These are phyloP conservation scores for Chondrilla cf. caribensis DNA, from an alignment of 37 sponge, comb jelly and placozoan genomes.

Conservation along the genomic window DNA sequence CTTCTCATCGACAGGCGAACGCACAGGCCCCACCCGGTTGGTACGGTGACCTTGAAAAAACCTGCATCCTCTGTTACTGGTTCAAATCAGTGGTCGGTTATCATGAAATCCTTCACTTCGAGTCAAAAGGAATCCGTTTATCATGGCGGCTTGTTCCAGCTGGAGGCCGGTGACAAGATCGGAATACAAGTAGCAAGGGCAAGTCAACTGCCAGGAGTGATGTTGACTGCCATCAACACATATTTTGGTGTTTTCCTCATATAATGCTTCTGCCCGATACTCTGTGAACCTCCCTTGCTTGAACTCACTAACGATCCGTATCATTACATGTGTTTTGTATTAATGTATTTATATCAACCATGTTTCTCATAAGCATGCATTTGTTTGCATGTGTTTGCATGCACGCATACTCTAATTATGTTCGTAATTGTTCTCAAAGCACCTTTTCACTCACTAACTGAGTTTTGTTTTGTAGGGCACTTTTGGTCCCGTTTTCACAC, in stretches of 20 bases:
- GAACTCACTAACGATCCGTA: too few relatives aligned
- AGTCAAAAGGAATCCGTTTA: not conserved
- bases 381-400: too few relatives aligned
- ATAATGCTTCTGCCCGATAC: too few relatives aligned
- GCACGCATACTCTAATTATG: too few relatives aligned
- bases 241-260: slow-evolving; percentile 21
- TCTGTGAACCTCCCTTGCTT: too few relatives aligned
- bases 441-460: too few relatives aligned
- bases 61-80: not conserved
- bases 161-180: slow-evolving; percentile 28
- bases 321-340: too few relatives aligned
- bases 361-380: too few relatives aligned
- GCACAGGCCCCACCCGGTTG: not conserved
- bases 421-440: too few relatives aligned
- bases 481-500: too few relatives aligned
- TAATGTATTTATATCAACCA: too few relatives aligned
- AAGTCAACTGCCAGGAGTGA: not conserved
- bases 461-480: too few relatives aligned
- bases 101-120: not conserved
- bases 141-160: slow-evolving; percentile 55
- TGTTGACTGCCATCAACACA: not conserved
- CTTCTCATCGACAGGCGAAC: not conserved
- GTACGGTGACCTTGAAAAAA: not conserved
- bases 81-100: not conserved
- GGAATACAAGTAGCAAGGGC: not conserved